Evolutionary conservation across 2,888 invertebrate genomes (phyloP).

Genomic region (Pediacus dermestoides): DNA sequence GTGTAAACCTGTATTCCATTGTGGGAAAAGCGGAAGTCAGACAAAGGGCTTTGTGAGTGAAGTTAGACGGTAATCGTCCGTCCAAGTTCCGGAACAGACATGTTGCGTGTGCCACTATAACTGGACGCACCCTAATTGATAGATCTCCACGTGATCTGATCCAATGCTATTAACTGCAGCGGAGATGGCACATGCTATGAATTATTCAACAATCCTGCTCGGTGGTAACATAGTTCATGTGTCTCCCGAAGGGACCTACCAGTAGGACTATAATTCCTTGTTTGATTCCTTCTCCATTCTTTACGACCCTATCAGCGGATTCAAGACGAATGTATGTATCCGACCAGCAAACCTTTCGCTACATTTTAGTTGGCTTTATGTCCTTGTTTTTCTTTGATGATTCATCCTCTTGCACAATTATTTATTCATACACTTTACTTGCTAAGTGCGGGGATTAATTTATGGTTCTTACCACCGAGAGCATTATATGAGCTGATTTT

Average conservation of each 20-base stretch:
- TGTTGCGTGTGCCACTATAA: conserved; percentile 37
- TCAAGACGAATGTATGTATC: conserved; percentile 21
- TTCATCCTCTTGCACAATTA: neutral
- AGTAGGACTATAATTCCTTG: conserved; percentile 24
- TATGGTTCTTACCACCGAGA: too few species aligned
- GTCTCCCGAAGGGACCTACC: conserved; percentile 22
- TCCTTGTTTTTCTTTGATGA: conserved; percentile 1
- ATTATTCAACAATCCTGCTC: conserved; percentile 33
- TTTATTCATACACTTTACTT: conserved; percentile 4
- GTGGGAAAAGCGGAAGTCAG: too few species aligned
- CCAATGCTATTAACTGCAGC: conserved; percentile 37
- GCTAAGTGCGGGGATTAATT: conserved; percentile 3
- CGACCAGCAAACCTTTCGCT: conserved; percentile 8
- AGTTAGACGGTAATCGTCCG: conserved; percentile 17
- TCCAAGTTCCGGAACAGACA: conserved; percentile 34
- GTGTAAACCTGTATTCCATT: too few species aligned
- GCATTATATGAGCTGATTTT: too few species aligned
- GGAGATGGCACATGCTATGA: conserved; percentile 36
- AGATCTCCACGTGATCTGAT: conserved; percentile 36
- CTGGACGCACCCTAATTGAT: conserved; percentile 38
- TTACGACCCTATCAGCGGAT: conserved; percentile 25
- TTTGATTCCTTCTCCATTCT: conserved; percentile 23
- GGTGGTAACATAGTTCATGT: conserved; percentile 22
- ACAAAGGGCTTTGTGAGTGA: conserved; percentile 12
- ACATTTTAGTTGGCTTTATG: neutral